phyloP scores from a whole-genome alignment of 2,113 vertebrate species.

The Phalacrocorax aristotelis region DNA sequence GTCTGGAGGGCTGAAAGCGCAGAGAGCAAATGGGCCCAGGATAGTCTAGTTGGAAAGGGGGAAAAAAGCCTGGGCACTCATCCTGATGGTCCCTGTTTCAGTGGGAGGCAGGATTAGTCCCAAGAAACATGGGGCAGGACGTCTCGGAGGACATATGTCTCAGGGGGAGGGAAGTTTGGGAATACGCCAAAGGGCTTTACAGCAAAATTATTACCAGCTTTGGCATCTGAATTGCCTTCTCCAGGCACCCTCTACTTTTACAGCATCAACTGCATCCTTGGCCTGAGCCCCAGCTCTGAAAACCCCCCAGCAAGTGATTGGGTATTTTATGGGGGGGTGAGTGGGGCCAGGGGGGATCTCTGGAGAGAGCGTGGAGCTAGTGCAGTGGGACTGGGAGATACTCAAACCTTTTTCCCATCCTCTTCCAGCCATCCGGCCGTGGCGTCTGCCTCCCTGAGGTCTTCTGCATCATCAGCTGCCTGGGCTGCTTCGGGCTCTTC shows the following conservation, averaged over 20 bases:
- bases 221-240: neutral
- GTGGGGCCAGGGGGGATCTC: neutral
- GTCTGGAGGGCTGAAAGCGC: neutral
- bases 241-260: neutral
- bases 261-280: neutral
- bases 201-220: neutral
- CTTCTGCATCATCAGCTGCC: slow-evolving; percentile 93
- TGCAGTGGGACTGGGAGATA: neutral
- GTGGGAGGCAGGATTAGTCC: neutral
- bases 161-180: neutral
- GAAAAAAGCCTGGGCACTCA: neutral
- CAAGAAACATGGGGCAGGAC: neutral
- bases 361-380: fast-evolving
- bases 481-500: slow-evolving; percentile 94
- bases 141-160: neutral
- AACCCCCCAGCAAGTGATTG: neutral
- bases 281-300: neutral
- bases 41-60: neutral
- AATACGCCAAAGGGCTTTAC: neutral
- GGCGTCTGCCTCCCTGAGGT: slow-evolving; percentile 88
- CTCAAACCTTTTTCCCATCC: neutral
- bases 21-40: neutral
- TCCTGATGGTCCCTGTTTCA: fast-evolving
- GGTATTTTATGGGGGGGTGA: neutral
- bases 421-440: slow-evolving; percentile 82